Percentiles rank a stretch among this genome's conserved stretches.
Conservation (phyloP, 2,113 vertebrate genomes). For the Bos indicus region DNA sequence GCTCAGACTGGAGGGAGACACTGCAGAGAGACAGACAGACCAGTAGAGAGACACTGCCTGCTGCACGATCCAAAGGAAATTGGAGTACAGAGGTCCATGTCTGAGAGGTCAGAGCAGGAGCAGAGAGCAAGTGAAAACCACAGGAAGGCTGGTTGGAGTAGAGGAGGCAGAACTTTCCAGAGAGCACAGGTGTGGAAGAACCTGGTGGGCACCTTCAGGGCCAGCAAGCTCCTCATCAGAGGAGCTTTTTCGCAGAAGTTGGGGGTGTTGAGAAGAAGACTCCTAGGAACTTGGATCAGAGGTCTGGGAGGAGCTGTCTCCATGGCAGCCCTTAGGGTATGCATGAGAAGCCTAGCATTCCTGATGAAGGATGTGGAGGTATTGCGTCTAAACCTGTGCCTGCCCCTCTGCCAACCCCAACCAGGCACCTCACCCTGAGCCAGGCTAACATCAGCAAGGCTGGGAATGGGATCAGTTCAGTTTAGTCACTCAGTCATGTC, state of each 20-base stretch:
- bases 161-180: not conserved
- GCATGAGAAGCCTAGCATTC: not conserved
- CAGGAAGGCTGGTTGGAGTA: not conserved
- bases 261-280: not conserved
- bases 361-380: not conserved
- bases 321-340: not conserved
- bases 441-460: not conserved
- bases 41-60: not conserved
- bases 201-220: not conserved
- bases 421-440: not conserved
- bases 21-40: not conserved
- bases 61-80: not conserved
- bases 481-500: no score
- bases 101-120: not conserved
- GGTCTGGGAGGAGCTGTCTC: not conserved
- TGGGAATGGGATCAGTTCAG: not conserved
- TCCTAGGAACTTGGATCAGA: not conserved
- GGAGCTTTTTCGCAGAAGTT: not conserved
- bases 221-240: not conserved
- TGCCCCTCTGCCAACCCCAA: not conserved
- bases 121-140: not conserved
- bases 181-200: not conserved
- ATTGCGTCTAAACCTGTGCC: not conserved
- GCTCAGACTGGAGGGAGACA: not conserved
- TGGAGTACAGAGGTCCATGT: not conserved